Evolutionary conservation across 2,113 vertebrate species (phyloP).

Genomic region (Albula glossodonta): DNA sequence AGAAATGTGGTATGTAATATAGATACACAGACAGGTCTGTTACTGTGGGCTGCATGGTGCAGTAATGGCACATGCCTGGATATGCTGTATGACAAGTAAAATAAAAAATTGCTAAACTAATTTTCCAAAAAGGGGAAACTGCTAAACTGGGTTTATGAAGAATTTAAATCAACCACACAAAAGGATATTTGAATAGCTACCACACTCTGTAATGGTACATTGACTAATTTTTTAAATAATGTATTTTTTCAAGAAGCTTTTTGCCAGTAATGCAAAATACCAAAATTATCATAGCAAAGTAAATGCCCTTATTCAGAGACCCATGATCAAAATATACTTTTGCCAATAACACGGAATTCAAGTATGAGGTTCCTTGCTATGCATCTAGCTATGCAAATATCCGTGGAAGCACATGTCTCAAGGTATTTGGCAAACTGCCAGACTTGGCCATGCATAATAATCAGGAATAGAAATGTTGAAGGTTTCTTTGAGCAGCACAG

Average conservation of each 20-base stretch:
- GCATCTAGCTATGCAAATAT: background rate
- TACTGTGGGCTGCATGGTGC: background rate
- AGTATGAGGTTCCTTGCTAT: background rate
- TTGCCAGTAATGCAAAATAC: background rate
- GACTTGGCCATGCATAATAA: slow-evolving; percentile 1
- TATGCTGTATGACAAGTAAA: too few species aligned
- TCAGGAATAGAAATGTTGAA: background rate
- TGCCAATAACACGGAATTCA: background rate
- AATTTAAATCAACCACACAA: too few species aligned
- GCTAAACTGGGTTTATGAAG: too few species aligned
- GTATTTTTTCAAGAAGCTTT: too few species aligned
- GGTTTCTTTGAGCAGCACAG: background rate
- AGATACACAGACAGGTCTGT: background rate
- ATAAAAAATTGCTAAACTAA: too few species aligned
- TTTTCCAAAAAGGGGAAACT: too few species aligned
- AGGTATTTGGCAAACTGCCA: background rate
- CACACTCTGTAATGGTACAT: too few species aligned
- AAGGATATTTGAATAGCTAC: too few species aligned
- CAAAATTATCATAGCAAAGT: too few species aligned
- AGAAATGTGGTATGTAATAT: background rate
- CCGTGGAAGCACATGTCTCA: background rate
- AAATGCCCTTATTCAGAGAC: background rate
- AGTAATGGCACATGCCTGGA: too few species aligned
- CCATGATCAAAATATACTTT: background rate
- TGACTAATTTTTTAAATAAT: too few species aligned